Evolutionary conservation across 2,113 vertebrate species (phyloP).

Genomic region (Ctenodactylus gundi): DNA sequence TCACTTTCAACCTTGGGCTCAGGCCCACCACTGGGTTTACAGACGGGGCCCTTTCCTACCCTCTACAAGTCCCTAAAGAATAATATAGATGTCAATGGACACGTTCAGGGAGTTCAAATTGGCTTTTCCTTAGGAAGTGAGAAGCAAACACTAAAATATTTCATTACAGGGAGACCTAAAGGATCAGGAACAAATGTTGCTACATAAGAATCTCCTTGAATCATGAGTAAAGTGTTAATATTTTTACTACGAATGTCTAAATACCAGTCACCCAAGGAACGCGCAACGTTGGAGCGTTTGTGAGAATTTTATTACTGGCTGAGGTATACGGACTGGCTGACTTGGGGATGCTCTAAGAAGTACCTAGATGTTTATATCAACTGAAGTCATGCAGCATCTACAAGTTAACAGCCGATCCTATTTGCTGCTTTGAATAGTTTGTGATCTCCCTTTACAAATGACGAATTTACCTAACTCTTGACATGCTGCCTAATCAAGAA

Average conservation of each 20-base stretch:
- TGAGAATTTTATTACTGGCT: not conserved
- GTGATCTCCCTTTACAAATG: constrained; percentile 1
- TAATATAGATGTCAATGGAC: not conserved
- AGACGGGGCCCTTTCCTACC: not conserved
- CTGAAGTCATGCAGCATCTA: not conserved
- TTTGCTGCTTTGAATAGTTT: constrained; percentile 40
- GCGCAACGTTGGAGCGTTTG: not conserved
- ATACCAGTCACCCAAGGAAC: not conserved
- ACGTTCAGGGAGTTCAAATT: not conserved
- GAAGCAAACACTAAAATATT: not conserved
- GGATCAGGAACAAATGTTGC: not conserved
- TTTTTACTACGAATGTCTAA: not conserved
- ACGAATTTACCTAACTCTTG: constrained; percentile 19
- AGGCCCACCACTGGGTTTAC: not conserved
- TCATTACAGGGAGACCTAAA: not conserved
- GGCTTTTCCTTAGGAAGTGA: not conserved
- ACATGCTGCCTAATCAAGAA: constrained; percentile 30
- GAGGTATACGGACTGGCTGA: not conserved
- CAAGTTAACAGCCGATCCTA: not conserved
- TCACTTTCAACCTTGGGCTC: not conserved
- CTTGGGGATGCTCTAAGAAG: not conserved
- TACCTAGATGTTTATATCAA: not conserved
- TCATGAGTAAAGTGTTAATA: not conserved
- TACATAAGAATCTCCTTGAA: not conserved
- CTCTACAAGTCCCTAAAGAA: not conserved